Base-by-base conservation (phyloP, 2,888 invertebrate species). In the Pharmacophagus antenor region DNA sequence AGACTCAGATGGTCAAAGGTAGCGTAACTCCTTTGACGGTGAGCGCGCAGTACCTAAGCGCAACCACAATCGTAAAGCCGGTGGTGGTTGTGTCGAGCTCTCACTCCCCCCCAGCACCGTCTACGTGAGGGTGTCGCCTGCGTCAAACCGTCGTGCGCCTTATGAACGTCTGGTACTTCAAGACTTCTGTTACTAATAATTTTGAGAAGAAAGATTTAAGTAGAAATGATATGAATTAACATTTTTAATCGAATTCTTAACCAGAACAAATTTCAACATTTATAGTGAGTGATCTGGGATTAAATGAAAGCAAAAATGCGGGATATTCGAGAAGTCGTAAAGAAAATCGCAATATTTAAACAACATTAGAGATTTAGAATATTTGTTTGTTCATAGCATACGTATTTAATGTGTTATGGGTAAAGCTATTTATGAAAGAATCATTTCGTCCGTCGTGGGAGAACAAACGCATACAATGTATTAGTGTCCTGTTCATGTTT, bases 41-140 rank as follows among this genome's bases (percentile, higher is more conserved):
- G 65, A 93, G 93, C 81, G 92, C 94, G 66, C 94, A 94, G 85
- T 94, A 94, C 82, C 84, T 93, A 61, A 92, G 92, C 76, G 87
- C 92, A 27, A 87, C 92, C 49, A 87, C 92, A 62, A 85, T 94
- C 61, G 93, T 94, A 51, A 94, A 94, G 78, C 94, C 94, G 1
- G 92, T 94, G 48, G 94, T 94, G 56, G 94, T 95, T 60, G 94
- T 94, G 62, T 80, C 80, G 23, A 70, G 75, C 63, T 72, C 82
- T 27, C 76, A 69, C 67, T 67, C 74, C 46, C 70, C 71, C n/a
- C 67, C 70, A 61, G 63, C 65, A 49, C 69, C 69, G 48, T 63
- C 67, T 67, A 65, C 71, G 67, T 73, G 73, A 70, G 67, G 58
- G 25, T 56, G 62, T 49, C 62, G 37, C 62, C 64, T 53, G 31